Base-by-base conservation (phyloP, 2,888 invertebrate genomes). In the Watsonalla cultraria region DNA sequence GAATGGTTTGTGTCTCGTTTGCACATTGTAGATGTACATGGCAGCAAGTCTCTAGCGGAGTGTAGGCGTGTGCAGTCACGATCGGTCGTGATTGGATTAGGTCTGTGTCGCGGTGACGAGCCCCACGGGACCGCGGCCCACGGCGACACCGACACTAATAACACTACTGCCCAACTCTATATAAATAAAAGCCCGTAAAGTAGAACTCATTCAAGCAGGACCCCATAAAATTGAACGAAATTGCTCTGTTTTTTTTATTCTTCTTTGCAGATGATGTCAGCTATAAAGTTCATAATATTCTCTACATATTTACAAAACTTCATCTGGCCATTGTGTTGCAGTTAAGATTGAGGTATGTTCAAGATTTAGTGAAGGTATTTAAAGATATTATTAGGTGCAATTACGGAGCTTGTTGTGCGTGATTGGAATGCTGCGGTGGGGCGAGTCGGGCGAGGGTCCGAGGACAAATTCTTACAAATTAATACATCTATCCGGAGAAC, bases 51-150 rank as follows among this genome's bases (percentile, higher is more conserved):
- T 60, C 63, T 68, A 65, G 63, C 62, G 65, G 64, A 56, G 66
- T 60, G 79, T 72, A 82, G 85, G 83, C 82, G 84, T 82, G 82
- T 72, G 74, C 73, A 75, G 70, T 76, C 69, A 69, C 71, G 75
- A 74, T 76, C 74, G 73, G 64, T 76, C 70, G 92, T 93, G 93
- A 93, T 93, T 93, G 93, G 93, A 93, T 93, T 93, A 93, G 92
- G 91, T 91, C 76, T 76, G 80, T 77, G 77, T 71, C 86, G 84
- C 70, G 83, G 83, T 92, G 92, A 93, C 92, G 93, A 93, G 93
- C 84, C 92, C 87, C 93, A 64, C 62, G 92, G 92, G 93, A 92
- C 72, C 65, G 56, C 58, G 60, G 81, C 83, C 81, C 74, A 69
- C 76, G 82, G 84, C 87, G 72, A 74, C 69, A 61, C 70, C 71